Percentiles rank a stretch among this genome's conserved stretches.
Conservation (phyloP, 2,888 invertebrate genomes). For the Orthosia cruda region DNA sequence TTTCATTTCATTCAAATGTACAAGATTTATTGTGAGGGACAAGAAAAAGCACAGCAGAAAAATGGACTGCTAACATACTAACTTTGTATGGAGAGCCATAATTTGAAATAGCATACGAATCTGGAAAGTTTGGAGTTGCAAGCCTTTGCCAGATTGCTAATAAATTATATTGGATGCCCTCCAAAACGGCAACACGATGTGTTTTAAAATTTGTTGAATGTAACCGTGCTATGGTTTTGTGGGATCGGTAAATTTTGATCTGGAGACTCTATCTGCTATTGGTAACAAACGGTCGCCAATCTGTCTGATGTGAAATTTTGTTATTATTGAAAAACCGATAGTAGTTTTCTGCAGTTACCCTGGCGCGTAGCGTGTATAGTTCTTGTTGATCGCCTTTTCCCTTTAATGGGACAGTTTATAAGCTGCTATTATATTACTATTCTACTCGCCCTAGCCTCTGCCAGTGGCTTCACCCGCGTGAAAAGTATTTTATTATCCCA, state of each 20-base stretch:
- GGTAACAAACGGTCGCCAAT: neutral
- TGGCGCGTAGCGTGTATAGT: too few species aligned
- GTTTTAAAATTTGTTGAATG: slow-evolving; percentile 51
- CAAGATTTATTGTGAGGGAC: slow-evolving; percentile 30
- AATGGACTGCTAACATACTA: slow-evolving; percentile 23
- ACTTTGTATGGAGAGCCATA: slow-evolving; percentile 38
- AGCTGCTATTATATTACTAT: too few species aligned
- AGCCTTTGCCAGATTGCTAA: slow-evolving; percentile 57
- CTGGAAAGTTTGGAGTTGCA: slow-evolving; percentile 51
- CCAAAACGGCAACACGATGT: slow-evolving; percentile 46
- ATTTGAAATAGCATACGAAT: slow-evolving; percentile 45
- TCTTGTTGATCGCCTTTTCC: too few species aligned
- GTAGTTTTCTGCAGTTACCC: neutral
- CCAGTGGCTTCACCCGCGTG: too few species aligned
- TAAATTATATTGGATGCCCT: slow-evolving; percentile 64
- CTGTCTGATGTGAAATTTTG: neutral
- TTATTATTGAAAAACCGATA: neutral
- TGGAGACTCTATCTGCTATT: neutral
- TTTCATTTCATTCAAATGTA: neutral
- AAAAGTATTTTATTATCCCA: too few species aligned
- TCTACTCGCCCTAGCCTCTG: too few species aligned
- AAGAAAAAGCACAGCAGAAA: slow-evolving; percentile 10
- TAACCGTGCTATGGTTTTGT: slow-evolving; percentile 13
- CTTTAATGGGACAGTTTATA: too few species aligned
- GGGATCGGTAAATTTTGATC: slow-evolving; percentile 34